Evolutionary conservation across 2,113 vertebrate species (phyloP).

Genomic region (Aptenodytes patagonicus): DNA sequence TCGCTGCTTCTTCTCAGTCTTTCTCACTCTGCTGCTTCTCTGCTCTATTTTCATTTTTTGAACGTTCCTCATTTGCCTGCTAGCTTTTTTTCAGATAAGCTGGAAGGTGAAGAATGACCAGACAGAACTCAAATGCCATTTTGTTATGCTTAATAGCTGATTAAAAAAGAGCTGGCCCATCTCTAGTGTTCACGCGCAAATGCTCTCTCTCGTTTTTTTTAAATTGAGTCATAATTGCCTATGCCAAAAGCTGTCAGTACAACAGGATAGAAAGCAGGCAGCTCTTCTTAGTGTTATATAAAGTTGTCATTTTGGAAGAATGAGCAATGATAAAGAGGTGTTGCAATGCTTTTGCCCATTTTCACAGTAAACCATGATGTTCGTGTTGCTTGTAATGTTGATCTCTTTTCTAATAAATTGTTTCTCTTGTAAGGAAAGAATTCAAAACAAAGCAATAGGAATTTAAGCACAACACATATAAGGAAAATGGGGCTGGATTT

Average conservation of each 20-base stretch:
- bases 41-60: neutral
- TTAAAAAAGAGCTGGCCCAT: neutral
- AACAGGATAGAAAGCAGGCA: neutral
- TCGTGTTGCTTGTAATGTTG: neutral
- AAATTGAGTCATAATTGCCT: conserved; percentile 39
- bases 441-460: neutral
- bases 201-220: neutral
- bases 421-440: neutral
- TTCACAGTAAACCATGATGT: conserved; percentile 41
- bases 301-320: conserved; percentile 59
- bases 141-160: neutral
- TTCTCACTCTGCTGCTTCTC: neutral
- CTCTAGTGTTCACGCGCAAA: neutral
- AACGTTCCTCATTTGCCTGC: neutral
- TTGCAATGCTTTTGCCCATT: conserved; percentile 21
- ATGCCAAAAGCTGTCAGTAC: conserved; percentile 43
- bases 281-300: conserved; percentile 15
- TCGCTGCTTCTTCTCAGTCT: neutral
- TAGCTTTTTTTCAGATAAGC: neutral
- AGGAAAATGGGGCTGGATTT: neutral
- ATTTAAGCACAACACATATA: neutral
- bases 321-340: conserved; percentile 39
- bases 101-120: conserved; percentile 15
- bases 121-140: neutral
- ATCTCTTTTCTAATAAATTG: conserved; percentile 9